Percentiles rank a stretch among this genome's conserved stretches.
These are phyloP conservation scores for Polydrusus tereticollis DNA, from an alignment of 2,888 invertebrate species.

Conservation along the genomic window DNA sequence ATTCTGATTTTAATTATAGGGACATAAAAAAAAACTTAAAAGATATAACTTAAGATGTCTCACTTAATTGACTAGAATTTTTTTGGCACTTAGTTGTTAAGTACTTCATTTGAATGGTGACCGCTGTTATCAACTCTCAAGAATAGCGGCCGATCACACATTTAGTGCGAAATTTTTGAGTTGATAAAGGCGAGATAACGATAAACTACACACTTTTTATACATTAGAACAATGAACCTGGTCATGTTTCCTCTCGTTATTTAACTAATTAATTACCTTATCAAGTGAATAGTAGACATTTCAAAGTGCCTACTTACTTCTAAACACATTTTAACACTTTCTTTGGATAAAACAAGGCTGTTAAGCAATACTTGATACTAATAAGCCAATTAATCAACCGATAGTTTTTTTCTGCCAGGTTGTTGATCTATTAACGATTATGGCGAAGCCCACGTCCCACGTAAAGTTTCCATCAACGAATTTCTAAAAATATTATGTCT, in stretches of 20 bases:
- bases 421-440: not conserved
- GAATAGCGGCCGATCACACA: no score
- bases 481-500: not conserved
- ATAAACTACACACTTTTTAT: not conserved
- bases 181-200: not conserved
- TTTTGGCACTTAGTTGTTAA: no score
- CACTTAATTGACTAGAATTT: no score
- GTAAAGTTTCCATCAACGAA: not conserved
- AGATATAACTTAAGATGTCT: no score
- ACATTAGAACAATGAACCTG: not conserved
- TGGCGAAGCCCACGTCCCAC: not conserved
- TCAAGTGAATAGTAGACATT: constrained; percentile 5
- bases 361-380: not conserved
- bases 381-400: not conserved
- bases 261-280: constrained; percentile 26
- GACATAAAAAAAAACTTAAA: no score
- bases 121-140: no score
- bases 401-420: not conserved
- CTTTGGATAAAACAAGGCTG: constrained; percentile 8
- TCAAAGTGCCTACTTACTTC: constrained; percentile 8
- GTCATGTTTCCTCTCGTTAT: constrained; percentile 3
- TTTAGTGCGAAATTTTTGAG: not conserved
- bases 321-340: constrained; percentile 29
- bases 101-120: no score
- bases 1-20: no score